phyloP scores from a whole-genome alignment of 2,797 vertebrate genomes.

The Gallinago nigripennis region DNA sequence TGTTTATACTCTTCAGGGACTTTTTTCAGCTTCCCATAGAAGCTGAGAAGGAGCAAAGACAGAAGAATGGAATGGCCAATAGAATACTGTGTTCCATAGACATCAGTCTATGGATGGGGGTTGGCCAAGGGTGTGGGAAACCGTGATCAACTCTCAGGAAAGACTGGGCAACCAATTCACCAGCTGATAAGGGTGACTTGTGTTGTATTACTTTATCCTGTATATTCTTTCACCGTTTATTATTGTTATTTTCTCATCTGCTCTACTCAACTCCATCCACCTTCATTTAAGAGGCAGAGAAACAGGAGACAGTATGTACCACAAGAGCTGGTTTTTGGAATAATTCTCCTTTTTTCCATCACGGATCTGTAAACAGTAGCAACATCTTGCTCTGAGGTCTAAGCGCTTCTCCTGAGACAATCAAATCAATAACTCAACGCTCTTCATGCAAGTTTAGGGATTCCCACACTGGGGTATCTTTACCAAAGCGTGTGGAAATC shows the following conservation, averaged over 20 bases:
- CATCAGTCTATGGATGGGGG: background rate
- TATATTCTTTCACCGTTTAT: background rate
- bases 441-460: background rate
- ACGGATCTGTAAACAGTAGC: background rate
- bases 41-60: background rate
- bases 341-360: background rate
- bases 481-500: background rate
- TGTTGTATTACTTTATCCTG: background rate
- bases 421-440: background rate
- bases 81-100: background rate
- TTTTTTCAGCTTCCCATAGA: background rate
- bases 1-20: background rate
- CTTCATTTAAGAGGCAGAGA: background rate
- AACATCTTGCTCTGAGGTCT: background rate
- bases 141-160: background rate
- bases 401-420: background rate
- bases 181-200: background rate
- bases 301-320: background rate
- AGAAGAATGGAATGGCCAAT: background rate
- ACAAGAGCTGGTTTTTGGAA: background rate
- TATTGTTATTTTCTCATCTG: background rate
- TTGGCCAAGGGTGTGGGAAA: background rate
- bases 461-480: background rate
- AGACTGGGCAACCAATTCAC: background rate
- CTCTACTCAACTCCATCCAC: background rate